Conservation (phyloP, 30 jellyfish, hydroid and myxozoan species). For the Phacellophora camtschatica region DNA sequence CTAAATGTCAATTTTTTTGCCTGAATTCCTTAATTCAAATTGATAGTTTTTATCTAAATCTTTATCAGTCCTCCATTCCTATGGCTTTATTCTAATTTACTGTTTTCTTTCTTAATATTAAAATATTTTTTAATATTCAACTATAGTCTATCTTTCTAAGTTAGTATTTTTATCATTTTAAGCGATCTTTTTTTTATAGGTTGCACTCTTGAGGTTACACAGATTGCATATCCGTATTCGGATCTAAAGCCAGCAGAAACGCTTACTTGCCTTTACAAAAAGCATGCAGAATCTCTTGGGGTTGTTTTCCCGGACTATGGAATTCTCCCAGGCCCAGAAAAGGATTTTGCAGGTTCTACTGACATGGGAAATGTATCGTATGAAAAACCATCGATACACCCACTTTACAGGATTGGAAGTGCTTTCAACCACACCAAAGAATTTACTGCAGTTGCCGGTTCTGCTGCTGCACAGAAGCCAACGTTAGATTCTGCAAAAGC, state of each 20-base stretch:
- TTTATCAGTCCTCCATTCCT: too few relatives aligned
- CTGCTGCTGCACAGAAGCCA: constrained; percentile 58
- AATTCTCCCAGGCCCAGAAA: not conserved
- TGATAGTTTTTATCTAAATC: too few relatives aligned
- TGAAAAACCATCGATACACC: constrained; percentile 88
- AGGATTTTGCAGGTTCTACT: constrained; percentile 64
- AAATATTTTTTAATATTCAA: too few relatives aligned
- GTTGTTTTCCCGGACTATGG: not conserved
- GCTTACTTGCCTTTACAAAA: constrained; percentile 1
- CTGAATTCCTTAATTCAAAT: too few relatives aligned
- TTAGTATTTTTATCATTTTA: too few relatives aligned
- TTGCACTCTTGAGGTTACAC: constrained; percentile 31
- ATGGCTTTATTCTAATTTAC: too few relatives aligned
- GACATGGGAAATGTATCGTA: constrained; percentile 97
- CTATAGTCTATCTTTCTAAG: too few relatives aligned
- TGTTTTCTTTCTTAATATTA: too few relatives aligned
- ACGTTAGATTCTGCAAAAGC: constrained; percentile 81
- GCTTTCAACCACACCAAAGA: constrained; percentile 71
- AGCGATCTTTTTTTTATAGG: constrained; percentile 7
- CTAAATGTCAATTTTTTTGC: too few relatives aligned
- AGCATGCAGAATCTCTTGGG: constrained; percentile 40
- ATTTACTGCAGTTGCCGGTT: constrained; percentile 73
- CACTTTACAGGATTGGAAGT: constrained; percentile 64
- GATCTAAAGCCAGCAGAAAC: constrained; percentile 9
- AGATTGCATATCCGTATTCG: not conserved